These are phyloP conservation scores for Neofelis nebulosa DNA, from an alignment of 2,113 vertebrate species.

Conservation along the genomic window DNA sequence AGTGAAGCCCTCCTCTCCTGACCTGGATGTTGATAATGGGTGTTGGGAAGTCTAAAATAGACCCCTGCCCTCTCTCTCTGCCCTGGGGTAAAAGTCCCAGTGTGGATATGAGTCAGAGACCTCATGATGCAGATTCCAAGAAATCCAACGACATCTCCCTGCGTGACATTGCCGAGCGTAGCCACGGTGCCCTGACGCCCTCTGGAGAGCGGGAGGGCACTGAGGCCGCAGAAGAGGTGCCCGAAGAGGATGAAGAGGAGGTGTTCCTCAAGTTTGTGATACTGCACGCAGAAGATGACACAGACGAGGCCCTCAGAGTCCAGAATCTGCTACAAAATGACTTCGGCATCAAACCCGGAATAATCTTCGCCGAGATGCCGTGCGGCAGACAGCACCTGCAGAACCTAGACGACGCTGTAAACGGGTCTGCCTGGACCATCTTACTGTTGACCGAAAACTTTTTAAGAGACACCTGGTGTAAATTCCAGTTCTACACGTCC, in stretches of 20 bases:
- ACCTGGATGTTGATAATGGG: neutral
- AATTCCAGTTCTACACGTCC: slow-evolving; percentile 76
- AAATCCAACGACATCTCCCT: neutral
- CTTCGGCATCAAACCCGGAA: slow-evolving; percentile 77
- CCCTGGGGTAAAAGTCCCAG: slow-evolving; percentile 47
- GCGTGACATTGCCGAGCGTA: fast-evolving
- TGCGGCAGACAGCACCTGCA: slow-evolving; percentile 73
- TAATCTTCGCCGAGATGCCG: slow-evolving; percentile 76
- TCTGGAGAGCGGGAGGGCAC: neutral
- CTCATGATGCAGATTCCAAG: neutral
- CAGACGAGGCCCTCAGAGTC: slow-evolving; percentile 60
- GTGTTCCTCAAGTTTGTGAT: slow-evolving; percentile 79
- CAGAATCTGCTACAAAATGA: slow-evolving; percentile 73
- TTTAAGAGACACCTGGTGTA: slow-evolving; percentile 75
- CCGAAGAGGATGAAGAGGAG: slow-evolving; percentile 21
- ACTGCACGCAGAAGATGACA: slow-evolving; percentile 63
- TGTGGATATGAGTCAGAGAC: neutral
- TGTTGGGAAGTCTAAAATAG: slow-evolving; percentile 62
- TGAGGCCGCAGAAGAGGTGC: neutral
- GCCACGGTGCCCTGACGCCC: fast-evolving
- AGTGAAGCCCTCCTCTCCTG: neutral
- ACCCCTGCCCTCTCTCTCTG: neutral
- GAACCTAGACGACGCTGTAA: slow-evolving; percentile 74
- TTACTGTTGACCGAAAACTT: slow-evolving; percentile 79
- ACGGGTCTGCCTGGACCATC: slow-evolving; percentile 76